A percentile compares a stretch with the other conserved stretches of the same genome.
Conservation (phyloP, 2,797 vertebrate species). For the Trichosurus vulpecula region DNA sequence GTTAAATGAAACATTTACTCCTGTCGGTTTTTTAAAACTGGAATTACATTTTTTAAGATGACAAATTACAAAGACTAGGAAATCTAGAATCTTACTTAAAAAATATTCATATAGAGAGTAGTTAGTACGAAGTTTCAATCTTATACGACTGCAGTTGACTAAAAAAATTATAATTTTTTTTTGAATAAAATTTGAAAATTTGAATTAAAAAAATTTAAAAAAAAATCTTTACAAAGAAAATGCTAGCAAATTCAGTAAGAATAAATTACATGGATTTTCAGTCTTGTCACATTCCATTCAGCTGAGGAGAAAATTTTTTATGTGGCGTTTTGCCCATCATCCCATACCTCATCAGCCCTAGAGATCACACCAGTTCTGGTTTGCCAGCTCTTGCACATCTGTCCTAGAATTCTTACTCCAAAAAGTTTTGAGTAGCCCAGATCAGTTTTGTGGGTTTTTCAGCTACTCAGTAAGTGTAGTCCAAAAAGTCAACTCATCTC, state of each 20-base stretch:
- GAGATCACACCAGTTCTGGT: background rate
- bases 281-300: background rate
- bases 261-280: conserved; percentile 14
- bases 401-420: conserved; percentile 22
- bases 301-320: background rate
- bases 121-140: conserved; percentile 8
- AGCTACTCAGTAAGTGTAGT: background rate
- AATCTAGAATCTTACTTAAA: conserved; percentile 48
- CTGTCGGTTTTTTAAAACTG: background rate
- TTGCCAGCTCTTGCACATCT: conserved; percentile 4
- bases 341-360: background rate
- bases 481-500: conserved; percentile 7
- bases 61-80: background rate
- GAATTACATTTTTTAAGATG: background rate
- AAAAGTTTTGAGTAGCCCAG: conserved; percentile 35
- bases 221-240: conserved; percentile 45
- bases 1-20: background rate
- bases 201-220: too few relatives aligned
- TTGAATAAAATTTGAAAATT: too few relatives aligned
- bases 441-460: conserved; percentile 22
- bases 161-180: conserved; percentile 12
- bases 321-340: background rate
- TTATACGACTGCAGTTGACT: conserved; percentile 20
- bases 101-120: conserved; percentile 2
- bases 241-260: conserved; percentile 29